Conservation (phyloP, 2,797 vertebrate genomes). For the Poecilia velifera region DNA sequence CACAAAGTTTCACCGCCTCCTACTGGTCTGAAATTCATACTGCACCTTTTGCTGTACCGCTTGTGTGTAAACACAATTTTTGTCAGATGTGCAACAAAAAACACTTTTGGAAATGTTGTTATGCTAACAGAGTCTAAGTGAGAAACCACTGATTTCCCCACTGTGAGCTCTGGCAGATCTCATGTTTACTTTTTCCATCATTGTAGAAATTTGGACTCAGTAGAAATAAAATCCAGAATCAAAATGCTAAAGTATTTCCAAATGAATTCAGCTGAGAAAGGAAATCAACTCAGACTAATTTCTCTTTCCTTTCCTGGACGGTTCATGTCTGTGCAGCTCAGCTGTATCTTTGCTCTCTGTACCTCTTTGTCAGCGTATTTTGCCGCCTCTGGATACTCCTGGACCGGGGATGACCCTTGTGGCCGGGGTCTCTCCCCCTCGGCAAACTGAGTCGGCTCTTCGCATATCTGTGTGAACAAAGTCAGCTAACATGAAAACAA, state of each 20-base stretch:
- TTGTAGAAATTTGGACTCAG: background rate
- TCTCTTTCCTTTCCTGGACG: background rate
- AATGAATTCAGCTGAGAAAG: background rate
- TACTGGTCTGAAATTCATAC: background rate
- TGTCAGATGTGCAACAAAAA: background rate
- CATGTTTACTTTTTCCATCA: background rate
- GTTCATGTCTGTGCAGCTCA: background rate
- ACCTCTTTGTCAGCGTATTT: conserved; percentile 84
- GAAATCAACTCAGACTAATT: background rate
- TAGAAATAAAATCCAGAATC: background rate
- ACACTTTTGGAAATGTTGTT: too few relatives aligned
- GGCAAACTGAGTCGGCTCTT: conserved; percentile 81
- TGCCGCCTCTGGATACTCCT: conserved; percentile 86
- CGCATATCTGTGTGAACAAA: conserved; percentile 81
- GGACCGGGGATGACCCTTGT: conserved; percentile 96
- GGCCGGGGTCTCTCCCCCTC: conserved; percentile 92
- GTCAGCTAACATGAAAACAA: conserved; percentile 13
- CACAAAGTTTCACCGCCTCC: background rate
- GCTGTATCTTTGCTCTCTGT: conserved; percentile 11
- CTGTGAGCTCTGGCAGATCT: background rate
- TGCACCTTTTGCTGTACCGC: background rate
- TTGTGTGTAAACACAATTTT: background rate
- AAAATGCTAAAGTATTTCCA: background rate
- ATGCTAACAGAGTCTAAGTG: background rate
- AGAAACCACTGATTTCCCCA: background rate